These are phyloP conservation scores for Pectinophora gossypiella DNA, from an alignment of 1,140 invertebrate species.

Conservation along the genomic window DNA sequence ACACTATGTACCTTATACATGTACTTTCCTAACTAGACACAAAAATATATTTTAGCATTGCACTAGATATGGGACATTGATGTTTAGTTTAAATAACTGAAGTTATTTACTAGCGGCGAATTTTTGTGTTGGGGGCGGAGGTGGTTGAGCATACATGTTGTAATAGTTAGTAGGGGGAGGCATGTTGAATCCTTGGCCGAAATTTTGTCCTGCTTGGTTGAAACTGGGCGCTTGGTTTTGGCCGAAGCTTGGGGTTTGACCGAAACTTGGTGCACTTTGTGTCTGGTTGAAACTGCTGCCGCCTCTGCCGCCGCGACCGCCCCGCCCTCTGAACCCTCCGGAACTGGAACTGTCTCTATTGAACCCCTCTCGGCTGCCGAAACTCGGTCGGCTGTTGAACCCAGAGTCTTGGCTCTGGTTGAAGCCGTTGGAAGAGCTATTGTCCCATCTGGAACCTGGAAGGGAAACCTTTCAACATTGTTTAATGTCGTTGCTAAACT, in stretches of 20 bases:
- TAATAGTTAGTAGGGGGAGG: constrained; percentile 50
- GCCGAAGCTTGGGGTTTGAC: constrained; percentile 8
- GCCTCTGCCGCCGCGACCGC: not conserved
- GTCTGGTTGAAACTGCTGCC: no score
- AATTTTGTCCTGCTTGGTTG: not conserved
- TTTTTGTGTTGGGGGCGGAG: constrained; percentile 32
- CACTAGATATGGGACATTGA: no score
- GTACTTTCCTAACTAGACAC: no score
- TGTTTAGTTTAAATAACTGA: no score
- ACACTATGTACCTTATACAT: no score
- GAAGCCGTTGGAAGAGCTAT: constrained; percentile 12
- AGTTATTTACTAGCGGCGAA: no score
- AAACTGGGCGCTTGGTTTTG: constrained; percentile 20
- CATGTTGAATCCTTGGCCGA: constrained; percentile 13
- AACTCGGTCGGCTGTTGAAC: constrained; percentile 17
- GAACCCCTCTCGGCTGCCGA: constrained; percentile 8
- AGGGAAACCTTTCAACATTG: not conserved
- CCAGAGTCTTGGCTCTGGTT: constrained; percentile 11
- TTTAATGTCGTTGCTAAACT: no score
- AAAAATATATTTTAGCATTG: no score
- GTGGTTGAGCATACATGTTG: constrained; percentile 59
- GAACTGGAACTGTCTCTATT: constrained; percentile 11
- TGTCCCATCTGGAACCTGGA: constrained; percentile 40
- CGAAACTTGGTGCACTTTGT: constrained; percentile 6
- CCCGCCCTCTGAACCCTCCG: not conserved